Conservation (phyloP, 2,797 vertebrate species). For the Sebastes itinus region DNA sequence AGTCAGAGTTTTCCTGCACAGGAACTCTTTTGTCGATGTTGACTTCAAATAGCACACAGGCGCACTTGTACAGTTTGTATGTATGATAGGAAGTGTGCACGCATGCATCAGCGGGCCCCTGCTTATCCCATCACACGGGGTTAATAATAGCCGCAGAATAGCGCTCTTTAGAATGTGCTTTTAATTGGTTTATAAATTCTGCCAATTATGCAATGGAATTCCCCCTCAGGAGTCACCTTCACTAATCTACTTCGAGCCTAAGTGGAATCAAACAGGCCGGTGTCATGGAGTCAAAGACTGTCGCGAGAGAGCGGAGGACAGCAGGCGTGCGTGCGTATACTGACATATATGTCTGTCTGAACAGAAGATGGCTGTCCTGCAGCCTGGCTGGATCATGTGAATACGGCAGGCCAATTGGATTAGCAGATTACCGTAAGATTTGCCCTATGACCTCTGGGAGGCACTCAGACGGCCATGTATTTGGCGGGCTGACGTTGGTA, state of each 20-base stretch:
- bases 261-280: slow-evolving; percentile 72
- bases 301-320: slow-evolving; percentile 49
- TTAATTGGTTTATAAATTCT: slow-evolving; percentile 85
- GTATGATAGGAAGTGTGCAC: slow-evolving; percentile 57
- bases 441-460: slow-evolving; percentile 79
- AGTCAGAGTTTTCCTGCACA: slow-evolving; percentile 50
- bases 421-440: slow-evolving; percentile 83
- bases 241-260: slow-evolving; percentile 79
- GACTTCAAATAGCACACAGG: slow-evolving; percentile 49
- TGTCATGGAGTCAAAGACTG: slow-evolving; percentile 70
- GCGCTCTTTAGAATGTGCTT: slow-evolving; percentile 72
- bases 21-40: slow-evolving; percentile 40
- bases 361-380: slow-evolving; percentile 60
- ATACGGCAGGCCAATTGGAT: slow-evolving; percentile 82
- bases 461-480: slow-evolving; percentile 67
- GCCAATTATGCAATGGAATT: slow-evolving; percentile 79
- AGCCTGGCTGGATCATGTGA: slow-evolving; percentile 79
- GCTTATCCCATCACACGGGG: slow-evolving; percentile 75
- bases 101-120: slow-evolving; percentile 42
- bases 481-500: slow-evolving; percentile 66
- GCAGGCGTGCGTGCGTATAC: slow-evolving; percentile 20
- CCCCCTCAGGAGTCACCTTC: slow-evolving; percentile 81
- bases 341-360: slow-evolving; percentile 28
- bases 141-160: slow-evolving; percentile 78
- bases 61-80: slow-evolving; percentile 32